These are phyloP conservation scores for Nyctereutes procyonoides DNA, from an alignment of 2,113 vertebrate genomes.

Conservation along the genomic window DNA sequence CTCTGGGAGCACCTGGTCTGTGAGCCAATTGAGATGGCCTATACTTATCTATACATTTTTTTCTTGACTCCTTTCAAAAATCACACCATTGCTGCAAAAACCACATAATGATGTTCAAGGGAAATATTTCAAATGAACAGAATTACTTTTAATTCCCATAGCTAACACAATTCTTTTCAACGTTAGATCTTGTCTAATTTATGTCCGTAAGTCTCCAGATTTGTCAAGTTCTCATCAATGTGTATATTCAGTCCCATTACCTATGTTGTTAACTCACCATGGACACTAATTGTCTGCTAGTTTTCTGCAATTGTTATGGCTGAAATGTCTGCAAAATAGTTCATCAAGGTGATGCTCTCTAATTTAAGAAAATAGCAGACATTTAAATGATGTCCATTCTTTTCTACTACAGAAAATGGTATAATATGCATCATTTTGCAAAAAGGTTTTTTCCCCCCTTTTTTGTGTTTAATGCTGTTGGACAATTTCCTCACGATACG, in stretches of 20 bases:
- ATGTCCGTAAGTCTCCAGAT: not conserved
- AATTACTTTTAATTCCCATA: not conserved
- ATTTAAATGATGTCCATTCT: not conserved
- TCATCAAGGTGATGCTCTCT: not conserved
- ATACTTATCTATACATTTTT: not conserved
- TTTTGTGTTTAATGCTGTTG: not conserved
- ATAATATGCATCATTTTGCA: not conserved
- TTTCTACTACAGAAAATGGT: not conserved
- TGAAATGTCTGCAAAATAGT: not conserved
- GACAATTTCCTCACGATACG: not conserved
- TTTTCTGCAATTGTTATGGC: not conserved
- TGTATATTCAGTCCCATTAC: not conserved
- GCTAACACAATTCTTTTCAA: not conserved
- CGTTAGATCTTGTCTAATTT: not conserved
- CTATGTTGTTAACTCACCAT: not conserved
- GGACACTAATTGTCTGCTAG: not conserved
- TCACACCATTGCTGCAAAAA: not conserved
- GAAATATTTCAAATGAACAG: constrained; percentile 12
- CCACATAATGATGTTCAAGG: not conserved
- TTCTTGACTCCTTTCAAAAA: not conserved
- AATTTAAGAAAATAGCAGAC: not conserved
- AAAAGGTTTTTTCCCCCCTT: not conserved
- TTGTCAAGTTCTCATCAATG: not conserved
- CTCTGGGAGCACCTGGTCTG: not conserved
- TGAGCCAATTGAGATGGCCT: not conserved